Percentiles rank a stretch among this genome's conserved stretches.
phyloP scores from a whole-genome alignment of 2,797 vertebrate genomes.

The Pantherophis vulpinus region DNA sequence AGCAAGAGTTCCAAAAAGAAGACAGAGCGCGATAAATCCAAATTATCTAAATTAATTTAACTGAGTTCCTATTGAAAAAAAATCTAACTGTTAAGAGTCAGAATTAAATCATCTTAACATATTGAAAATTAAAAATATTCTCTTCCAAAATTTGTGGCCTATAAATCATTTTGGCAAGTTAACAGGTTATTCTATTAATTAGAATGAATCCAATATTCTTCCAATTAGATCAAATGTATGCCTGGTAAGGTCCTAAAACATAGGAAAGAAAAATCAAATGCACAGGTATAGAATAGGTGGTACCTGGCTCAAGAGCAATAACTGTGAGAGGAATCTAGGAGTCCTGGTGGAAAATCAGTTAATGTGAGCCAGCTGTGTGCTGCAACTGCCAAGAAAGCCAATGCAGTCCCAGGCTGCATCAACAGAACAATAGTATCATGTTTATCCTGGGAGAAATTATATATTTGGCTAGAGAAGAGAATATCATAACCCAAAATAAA shows the following conservation, averaged over 20 bases:
- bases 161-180: background rate
- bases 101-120: slow-evolving; percentile 15
- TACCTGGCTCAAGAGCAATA: background rate
- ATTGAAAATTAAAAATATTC: background rate
- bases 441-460: too few relatives aligned
- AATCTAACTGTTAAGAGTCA: background rate
- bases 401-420: background rate
- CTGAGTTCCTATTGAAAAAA: background rate
- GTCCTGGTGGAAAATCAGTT: background rate
- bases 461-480: too few relatives aligned
- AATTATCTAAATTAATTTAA: background rate
- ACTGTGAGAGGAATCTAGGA: background rate
- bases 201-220: background rate
- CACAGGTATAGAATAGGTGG: background rate
- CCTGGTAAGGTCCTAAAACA: background rate
- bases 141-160: background rate
- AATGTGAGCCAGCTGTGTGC: background rate
- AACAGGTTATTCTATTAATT: background rate
- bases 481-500: too few relatives aligned
- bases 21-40: slow-evolving; percentile 36
- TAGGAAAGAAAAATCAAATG: background rate
- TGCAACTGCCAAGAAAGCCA: background rate
- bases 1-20: slow-evolving; percentile 30
- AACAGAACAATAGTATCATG: background rate
- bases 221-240: background rate